These are phyloP conservation scores for Chionomys nivalis DNA, from an alignment of 2,113 vertebrate genomes.

Conservation along the genomic window DNA sequence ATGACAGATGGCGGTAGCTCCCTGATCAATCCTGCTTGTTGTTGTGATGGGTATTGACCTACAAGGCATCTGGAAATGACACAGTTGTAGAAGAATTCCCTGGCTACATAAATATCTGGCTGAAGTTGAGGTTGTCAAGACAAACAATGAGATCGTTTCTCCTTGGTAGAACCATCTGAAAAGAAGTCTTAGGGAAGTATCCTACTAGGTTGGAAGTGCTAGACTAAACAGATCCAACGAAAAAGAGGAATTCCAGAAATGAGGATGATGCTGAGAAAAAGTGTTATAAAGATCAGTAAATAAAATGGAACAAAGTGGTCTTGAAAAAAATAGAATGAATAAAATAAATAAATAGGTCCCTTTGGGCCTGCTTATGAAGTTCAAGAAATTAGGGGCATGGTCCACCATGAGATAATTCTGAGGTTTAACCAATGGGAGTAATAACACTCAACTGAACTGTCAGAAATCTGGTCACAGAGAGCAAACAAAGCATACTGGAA, in stretches of 20 bases:
- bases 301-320: not conserved
- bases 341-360: not conserved
- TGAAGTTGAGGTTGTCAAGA: not conserved
- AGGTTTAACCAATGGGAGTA: not conserved
- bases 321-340: not conserved
- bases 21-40: conserved; percentile 56
- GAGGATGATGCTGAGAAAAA: not conserved
- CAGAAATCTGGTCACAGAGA: not conserved
- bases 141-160: not conserved
- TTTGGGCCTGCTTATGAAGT: not conserved
- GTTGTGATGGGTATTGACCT: conserved; percentile 60
- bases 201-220: not conserved
- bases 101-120: not conserved
- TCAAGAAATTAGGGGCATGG: not conserved
- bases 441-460: not conserved
- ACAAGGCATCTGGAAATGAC: conserved; percentile 53
- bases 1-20: conserved; percentile 57
- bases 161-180: not conserved
- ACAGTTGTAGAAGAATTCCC: conserved; percentile 24
- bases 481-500: not conserved
- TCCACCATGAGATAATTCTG: not conserved
- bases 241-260: not conserved
- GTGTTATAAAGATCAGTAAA: not conserved
- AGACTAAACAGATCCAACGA: not conserved
- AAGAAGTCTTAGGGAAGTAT: not conserved